Conservation (phyloP, 2,113 vertebrate genomes). For the Notothenia coriiceps region DNA sequence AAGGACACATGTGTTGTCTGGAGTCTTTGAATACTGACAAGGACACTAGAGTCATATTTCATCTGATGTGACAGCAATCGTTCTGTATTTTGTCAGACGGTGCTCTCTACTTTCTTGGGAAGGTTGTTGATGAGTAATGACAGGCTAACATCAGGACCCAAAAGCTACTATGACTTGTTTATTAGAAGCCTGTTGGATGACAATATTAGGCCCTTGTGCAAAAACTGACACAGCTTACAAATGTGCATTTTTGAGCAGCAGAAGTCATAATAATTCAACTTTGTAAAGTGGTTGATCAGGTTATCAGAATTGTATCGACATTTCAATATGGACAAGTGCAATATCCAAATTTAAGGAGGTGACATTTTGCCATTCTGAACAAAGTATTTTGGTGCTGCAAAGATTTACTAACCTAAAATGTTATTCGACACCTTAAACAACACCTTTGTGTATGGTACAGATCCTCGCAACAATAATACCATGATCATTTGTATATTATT, state of each 20-base stretch:
- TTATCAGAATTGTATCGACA: too few relatives aligned
- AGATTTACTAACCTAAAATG: too few relatives aligned
- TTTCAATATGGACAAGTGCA: too few relatives aligned
- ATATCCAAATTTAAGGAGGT: too few relatives aligned
- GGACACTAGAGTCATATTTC: constrained; percentile 15
- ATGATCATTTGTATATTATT: too few relatives aligned
- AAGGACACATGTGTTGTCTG: constrained; percentile 54
- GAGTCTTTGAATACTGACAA: constrained; percentile 31
- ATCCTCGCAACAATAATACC: too few relatives aligned
- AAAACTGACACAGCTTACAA: background rate
- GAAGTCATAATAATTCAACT: background rate
- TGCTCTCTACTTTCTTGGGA: background rate
- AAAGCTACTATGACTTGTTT: background rate
- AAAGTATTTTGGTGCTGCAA: too few relatives aligned
- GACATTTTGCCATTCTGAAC: too few relatives aligned
- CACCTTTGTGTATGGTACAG: too few relatives aligned
- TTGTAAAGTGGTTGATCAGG: background rate
- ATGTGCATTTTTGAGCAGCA: background rate
- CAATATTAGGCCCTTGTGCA: background rate
- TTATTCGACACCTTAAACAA: too few relatives aligned
- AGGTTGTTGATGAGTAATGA: constrained; percentile 7
- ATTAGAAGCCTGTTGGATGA: background rate
- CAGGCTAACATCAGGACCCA: background rate
- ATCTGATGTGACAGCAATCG: background rate
- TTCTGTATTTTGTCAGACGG: background rate